A percentile compares a stretch with the other conserved stretches of the same genome.
Conservation (phyloP, 2,888 invertebrate genomes). For the Melanostoma scalare region DNA sequence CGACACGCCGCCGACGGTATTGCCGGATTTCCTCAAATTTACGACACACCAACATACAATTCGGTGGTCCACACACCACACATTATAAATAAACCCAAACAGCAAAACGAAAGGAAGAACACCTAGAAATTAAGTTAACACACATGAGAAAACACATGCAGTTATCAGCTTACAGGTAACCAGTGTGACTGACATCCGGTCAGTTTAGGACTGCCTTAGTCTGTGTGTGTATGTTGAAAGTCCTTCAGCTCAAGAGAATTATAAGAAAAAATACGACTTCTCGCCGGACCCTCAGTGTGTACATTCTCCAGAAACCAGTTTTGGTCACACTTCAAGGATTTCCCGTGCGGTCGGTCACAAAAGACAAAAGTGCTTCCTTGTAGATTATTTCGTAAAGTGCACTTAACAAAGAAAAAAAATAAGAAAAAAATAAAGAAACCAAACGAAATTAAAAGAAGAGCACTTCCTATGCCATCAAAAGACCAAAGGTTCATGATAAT, state of each 20-base stretch:
- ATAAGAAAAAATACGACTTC: background rate
- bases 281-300: constrained; percentile 17
- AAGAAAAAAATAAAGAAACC: constrained; percentile 1
- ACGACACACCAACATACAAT: constrained; percentile 18
- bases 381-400: constrained; percentile 46
- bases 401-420: constrained; percentile 22
- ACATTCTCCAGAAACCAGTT: constrained; percentile 47
- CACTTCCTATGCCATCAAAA: constrained; percentile 42
- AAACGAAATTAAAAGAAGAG: constrained; percentile 12
- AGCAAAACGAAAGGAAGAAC: background rate
- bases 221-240: constrained; percentile 10
- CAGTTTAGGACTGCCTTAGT: background rate
- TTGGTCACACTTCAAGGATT: constrained; percentile 71
- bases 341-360: constrained; percentile 50
- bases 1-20: constrained; percentile 1
- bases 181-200: constrained; percentile 66
- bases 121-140: constrained; percentile 35
- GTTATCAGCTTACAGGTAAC: constrained; percentile 42
- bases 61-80: constrained; percentile 22
- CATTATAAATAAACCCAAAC: background rate
- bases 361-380: constrained; percentile 58
- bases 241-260: constrained; percentile 30
- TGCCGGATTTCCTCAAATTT: constrained; percentile 29
- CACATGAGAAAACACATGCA: constrained; percentile 24
- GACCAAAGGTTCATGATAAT: constrained; percentile 23